A percentile compares a stretch with the other conserved stretches of the same genome.
phyloP scores from a whole-genome alignment of 2,797 vertebrate genomes.

The Bufotes viridis region DNA sequence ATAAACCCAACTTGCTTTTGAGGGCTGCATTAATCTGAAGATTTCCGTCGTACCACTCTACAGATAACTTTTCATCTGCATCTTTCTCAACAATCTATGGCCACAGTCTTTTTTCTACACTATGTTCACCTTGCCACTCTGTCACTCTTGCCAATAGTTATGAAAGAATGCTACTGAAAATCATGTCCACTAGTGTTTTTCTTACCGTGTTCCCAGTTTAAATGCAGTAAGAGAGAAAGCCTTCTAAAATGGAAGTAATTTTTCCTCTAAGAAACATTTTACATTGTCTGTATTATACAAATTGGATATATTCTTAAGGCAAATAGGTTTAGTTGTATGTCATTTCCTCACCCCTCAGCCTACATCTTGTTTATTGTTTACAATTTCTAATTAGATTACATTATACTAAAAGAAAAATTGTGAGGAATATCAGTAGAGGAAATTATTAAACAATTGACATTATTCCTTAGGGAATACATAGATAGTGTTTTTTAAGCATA shows the following conservation, averaged over 20 bases:
- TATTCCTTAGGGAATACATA: background rate
- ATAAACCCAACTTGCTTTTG: too few species aligned
- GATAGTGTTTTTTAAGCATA: conserved; percentile 21
- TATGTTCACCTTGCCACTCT: too few species aligned
- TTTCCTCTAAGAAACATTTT: background rate
- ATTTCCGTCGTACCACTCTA: too few species aligned
- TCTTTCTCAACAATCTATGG: too few species aligned
- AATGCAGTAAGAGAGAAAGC: too few species aligned
- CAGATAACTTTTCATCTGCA: too few species aligned
- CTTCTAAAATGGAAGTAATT: background rate
- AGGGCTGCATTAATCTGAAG: too few species aligned
- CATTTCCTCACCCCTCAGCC: conserved; percentile 19
- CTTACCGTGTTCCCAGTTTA: too few species aligned
- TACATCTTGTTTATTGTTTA: conserved; percentile 41
- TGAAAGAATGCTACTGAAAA: too few species aligned
- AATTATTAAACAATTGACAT: conserved; percentile 25
- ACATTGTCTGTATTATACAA: background rate
- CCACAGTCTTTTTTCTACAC: too few species aligned
- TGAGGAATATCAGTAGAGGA: conserved; percentile 33
- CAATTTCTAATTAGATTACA: conserved; percentile 22
- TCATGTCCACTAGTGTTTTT: too few species aligned
- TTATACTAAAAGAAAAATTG: conserved; percentile 18
- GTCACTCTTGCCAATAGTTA: too few species aligned
- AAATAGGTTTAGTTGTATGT: conserved; percentile 17
- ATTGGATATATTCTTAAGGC: background rate